Evolutionary conservation across 1,140 invertebrate species (phyloP), one percentile per base, ranked within the genome.

Genomic region (Steinernema feltiae): DNA sequence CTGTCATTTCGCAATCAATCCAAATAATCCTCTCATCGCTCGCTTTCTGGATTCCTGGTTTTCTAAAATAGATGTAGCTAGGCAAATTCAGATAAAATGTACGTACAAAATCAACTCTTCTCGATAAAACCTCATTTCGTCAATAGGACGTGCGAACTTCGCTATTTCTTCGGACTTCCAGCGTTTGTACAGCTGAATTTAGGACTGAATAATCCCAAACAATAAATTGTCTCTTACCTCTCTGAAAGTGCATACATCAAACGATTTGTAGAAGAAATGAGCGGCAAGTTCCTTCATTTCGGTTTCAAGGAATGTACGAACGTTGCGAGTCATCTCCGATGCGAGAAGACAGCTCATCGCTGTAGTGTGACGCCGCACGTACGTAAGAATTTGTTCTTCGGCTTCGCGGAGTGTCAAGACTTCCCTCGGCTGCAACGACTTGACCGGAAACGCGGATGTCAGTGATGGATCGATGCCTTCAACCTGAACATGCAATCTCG

Each of bases 1-100:
- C 80, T 31, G 80, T 81, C 80, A 81, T 81, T 48, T 81, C 80
- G 32, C 80, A 82, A 72, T 81, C 80, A 27, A 81, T 69, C 80
- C 80, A 81, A 72, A 81, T 71, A n/a, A 82, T 63, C 24, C 53
- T n/a, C 15, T 63, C 53, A n/a, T 27, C 12, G 53, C 53, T 17
- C 7, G 2, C 12, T 12, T 63, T 3, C 24, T 63, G 7, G 12
- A 63, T 21, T 7, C 53, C 53, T 17, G 7, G 53, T 21, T 27
- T 63, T 27, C 53, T 63, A 63, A 27, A 63, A 63, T 15, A 46
- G n/a, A 46, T 12, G 7, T 27, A 63, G 53, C 15, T 27, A 63
- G 53, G 7, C 53, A 3, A 63, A 63, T 18, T 7, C 35, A 41
- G 35, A 7, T 41, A 7, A 18, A 41, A 41, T 41, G 7, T 18